Evolutionary conservation across 1,140 invertebrate species (phyloP).

Genomic region (Pogonognathellus flavescens): DNA sequence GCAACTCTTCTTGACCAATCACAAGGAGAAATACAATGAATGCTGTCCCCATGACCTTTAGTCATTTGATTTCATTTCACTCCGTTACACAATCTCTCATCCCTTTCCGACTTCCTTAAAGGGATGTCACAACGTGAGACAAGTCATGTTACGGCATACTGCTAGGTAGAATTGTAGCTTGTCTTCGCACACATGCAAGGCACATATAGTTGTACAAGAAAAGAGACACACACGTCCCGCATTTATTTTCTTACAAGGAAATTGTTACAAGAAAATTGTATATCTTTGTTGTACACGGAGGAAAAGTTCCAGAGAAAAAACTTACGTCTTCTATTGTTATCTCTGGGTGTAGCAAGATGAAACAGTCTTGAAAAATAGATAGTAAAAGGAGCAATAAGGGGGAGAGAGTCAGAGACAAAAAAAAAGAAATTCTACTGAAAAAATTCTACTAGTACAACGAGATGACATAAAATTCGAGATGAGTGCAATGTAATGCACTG

Average conservation of each 20-base stretch:
- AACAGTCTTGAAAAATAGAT: not conserved
- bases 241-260: slow-evolving; percentile 21
- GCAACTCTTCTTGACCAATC: slow-evolving; percentile 28
- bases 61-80: slow-evolving; percentile 42
- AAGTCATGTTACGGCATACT: no score
- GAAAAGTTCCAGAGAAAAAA: slow-evolving; percentile 2
- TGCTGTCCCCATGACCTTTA: slow-evolving; percentile 39
- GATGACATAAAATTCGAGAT: not conserved
- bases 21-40: slow-evolving; percentile 19
- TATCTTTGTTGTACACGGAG: not conserved
- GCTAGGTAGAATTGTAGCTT: not conserved
- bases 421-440: not conserved
- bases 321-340: slow-evolving; percentile 3
- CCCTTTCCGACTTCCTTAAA: slow-evolving; percentile 13
- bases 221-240: slow-evolving; percentile 21
- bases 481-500: not conserved
- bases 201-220: not conserved
- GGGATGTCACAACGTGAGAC: not conserved
- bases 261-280: slow-evolving; percentile 17
- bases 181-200: not conserved
- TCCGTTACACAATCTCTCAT: slow-evolving; percentile 39
- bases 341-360: not conserved
- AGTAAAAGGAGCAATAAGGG: not conserved
- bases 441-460: not conserved
- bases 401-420: not conserved